phyloP scores from a whole-genome alignment of 1,140 invertebrate species.

The Bombus terrestris region DNA sequence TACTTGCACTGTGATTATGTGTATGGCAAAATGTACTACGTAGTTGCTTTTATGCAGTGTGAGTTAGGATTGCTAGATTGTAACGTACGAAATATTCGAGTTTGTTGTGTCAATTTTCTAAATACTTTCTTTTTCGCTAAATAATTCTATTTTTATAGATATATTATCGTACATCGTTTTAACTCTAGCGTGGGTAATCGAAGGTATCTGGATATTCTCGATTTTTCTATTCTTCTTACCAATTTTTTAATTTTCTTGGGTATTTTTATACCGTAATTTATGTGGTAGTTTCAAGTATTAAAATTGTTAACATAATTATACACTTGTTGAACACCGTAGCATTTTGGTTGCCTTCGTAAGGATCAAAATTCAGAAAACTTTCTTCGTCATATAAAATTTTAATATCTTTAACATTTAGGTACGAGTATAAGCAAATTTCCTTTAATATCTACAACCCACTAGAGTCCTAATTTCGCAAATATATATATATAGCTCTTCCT shows the following conservation, averaged over 20 bases:
- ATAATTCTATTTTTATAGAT: neutral
- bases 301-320: no score
- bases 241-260: neutral
- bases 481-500: no score
- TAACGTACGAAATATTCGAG: neutral
- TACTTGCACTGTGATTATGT: neutral
- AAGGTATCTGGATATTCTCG: neutral
- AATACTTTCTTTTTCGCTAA: neutral
- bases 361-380: neutral
- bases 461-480: neutral
- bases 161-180: neutral
- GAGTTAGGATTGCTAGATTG: no score
- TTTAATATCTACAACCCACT: neutral
- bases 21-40: neutral
- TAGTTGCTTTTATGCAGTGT: no score
- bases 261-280: neutral
- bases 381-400: neutral
- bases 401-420: neutral
- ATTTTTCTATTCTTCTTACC: neutral
- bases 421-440: no score
- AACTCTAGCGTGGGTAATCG: no score
- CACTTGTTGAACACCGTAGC: no score
- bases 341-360: no score
- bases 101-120: neutral
- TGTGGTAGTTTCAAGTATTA: no score